A percentile compares a stretch with the other conserved stretches of the same genome.
Evolutionary conservation across 2,888 invertebrate genomes (phyloP).

Genomic region (Orthosia incerta): DNA sequence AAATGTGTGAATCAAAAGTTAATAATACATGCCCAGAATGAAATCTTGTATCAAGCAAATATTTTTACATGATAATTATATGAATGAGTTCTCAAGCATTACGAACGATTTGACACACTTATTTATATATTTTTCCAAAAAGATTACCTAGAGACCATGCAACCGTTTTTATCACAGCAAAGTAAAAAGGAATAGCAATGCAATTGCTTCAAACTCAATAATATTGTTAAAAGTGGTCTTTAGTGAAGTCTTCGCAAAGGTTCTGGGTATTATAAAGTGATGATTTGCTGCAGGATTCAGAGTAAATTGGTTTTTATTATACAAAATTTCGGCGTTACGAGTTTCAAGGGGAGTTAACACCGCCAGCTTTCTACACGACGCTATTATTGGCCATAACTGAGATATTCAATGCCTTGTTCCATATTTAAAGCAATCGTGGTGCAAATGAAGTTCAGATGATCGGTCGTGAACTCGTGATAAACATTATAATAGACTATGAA

Average conservation of each 20-base stretch:
- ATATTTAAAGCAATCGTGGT: slow-evolving; percentile 55
- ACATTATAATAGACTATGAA: slow-evolving; percentile 17
- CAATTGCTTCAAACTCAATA: slow-evolving; percentile 31
- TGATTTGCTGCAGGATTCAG: slow-evolving; percentile 60
- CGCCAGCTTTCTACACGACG: slow-evolving; percentile 71
- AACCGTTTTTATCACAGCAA: slow-evolving; percentile 39
- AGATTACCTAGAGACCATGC: slow-evolving; percentile 23
- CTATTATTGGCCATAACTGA: slow-evolving; percentile 68
- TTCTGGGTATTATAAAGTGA: slow-evolving; percentile 57
- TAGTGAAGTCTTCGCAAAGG: slow-evolving; percentile 40
- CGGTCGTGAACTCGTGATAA: slow-evolving; percentile 24
- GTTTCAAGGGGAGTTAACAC: slow-evolving; percentile 62
- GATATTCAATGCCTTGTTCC: slow-evolving; percentile 57
- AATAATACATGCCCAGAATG: neutral
- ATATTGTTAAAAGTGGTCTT: slow-evolving; percentile 46
- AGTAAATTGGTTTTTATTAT: slow-evolving; percentile 70
- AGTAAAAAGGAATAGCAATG: slow-evolving; percentile 28
- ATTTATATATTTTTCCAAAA: slow-evolving; percentile 4
- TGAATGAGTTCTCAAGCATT: slow-evolving; percentile 12
- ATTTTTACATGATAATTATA: neutral
- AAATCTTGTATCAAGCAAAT: slow-evolving; percentile 8
- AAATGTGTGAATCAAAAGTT: slow-evolving; percentile 14
- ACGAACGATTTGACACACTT: slow-evolving; percentile 4
- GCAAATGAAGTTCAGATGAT: slow-evolving; percentile 20
- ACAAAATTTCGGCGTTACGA: slow-evolving; percentile 60